phyloP scores from a whole-genome alignment of 2,113 vertebrate species.

The Halichoerus grypus region DNA sequence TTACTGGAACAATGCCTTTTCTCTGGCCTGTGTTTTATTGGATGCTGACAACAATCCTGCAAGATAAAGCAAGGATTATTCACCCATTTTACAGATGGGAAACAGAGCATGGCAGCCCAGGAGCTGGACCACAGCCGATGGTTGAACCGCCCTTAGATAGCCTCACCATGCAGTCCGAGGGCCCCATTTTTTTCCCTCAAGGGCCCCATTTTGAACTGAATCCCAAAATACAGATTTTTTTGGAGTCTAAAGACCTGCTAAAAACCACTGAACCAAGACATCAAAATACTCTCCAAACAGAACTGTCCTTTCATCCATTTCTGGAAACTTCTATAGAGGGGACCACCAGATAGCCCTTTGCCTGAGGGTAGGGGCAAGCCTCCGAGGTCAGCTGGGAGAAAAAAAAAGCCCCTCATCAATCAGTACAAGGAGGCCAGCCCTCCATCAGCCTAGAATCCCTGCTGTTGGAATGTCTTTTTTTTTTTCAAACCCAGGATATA shows the following conservation, averaged over 20 bases:
- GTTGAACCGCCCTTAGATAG: accelerated
- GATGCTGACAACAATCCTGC: neutral
- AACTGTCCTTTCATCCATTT: constrained; percentile 35
- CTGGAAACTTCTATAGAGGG: neutral
- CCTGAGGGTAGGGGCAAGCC: neutral
- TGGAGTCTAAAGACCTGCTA: neutral
- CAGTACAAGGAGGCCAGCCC: neutral
- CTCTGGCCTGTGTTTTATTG: neutral
- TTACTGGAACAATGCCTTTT: neutral
- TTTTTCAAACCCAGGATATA: neutral
- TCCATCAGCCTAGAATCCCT: neutral
- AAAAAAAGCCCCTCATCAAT: neutral
- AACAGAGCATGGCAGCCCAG: accelerated
- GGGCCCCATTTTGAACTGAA: neutral
- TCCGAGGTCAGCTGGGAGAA: neutral
- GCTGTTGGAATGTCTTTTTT: neutral
- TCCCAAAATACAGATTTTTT: neutral
- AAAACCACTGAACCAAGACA: constrained; percentile 51
- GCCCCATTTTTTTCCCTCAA: neutral
- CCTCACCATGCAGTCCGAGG: accelerated
- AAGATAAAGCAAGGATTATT: neutral
- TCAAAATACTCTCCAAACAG: constrained; percentile 55
- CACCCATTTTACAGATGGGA: neutral
- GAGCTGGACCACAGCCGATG: accelerated
- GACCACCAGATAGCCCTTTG: neutral